Base-by-base conservation (phyloP, 2,113 vertebrate genomes). In the Plestiodon gilberti region DNA sequence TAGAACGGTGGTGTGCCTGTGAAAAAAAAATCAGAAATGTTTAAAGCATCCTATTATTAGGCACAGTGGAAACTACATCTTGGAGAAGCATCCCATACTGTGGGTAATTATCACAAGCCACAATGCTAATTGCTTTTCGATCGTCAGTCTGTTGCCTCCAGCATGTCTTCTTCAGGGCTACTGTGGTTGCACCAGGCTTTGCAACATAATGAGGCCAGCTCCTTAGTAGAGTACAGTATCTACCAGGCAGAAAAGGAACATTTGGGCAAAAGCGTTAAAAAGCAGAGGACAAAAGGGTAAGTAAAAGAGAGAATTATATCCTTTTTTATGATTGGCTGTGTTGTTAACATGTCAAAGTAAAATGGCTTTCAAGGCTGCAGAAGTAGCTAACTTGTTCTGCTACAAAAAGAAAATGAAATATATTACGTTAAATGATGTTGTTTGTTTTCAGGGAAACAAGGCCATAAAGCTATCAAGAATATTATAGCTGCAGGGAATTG, bases 91-190 rank as follows among this genome's bases (percentile, higher is more conserved):
- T 94, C 86, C 84, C 96, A 91, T 91, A 95, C 95, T 95, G 96
- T 88, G 94, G 94, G 83, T 95, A 97, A 97, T 97, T 97, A 97
- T 96, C 93, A 93, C 92, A 94, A 95, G 90, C 90, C 90, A 93
- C 93, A 96, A 95, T 96, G 94, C 94, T 97, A 97, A 97, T 96
- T 97, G 96, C 94, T 95, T 97, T 97, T 97, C 88, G 67, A 96
- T 96, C 94, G 76, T 89, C 88, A 90, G 84, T 90, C 91, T 94
- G 80, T 94, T 86, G 57, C 87, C 93, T 96, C 93, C 88, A 78
- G 10, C 84, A 94, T 94, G 90, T 77, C 93, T 95, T 93, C 69
- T 89, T 92, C 94, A 95, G 89, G 84, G 78, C 92, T 91, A 65
- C 85, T 75, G 89, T 88, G 88, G 84, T 84, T 90, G 23, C 35